Evolutionary conservation across 2,888 invertebrate species (phyloP).

Genomic region (Arenicola marina): DNA sequence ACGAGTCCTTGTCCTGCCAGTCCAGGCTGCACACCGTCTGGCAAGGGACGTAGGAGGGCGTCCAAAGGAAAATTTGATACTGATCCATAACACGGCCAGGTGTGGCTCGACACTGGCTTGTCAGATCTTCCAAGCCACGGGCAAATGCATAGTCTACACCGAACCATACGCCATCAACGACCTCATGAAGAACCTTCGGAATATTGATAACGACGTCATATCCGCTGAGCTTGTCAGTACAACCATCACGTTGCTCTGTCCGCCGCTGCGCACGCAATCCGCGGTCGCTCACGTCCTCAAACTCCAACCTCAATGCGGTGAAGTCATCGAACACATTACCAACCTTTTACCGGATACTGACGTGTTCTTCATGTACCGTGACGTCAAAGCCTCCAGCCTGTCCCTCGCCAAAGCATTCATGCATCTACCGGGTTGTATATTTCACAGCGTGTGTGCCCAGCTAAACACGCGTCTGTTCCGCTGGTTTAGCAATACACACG

Average conservation of each 20-base stretch:
- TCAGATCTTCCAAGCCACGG: neutral
- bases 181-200: neutral
- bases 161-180: neutral
- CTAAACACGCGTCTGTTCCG: too few species aligned
- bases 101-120: constrained; percentile 2
- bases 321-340: neutral
- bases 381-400: too few species aligned
- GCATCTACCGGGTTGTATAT: too few species aligned
- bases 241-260: neutral
- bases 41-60: neutral
- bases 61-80: neutral
- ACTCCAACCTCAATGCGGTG: neutral
- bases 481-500: too few species aligned
- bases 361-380: neutral
- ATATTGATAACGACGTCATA: neutral
- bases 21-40: neutral
- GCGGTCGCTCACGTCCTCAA: neutral
- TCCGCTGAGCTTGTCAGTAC: neutral
- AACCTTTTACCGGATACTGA: neutral
- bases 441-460: too few species aligned
- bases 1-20: neutral
- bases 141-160: neutral
- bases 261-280: neutral
- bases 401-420: too few species aligned
- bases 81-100: neutral